Base-by-base conservation (phyloP, 1,140 invertebrate species). In the Drosophila nasuta region DNA sequence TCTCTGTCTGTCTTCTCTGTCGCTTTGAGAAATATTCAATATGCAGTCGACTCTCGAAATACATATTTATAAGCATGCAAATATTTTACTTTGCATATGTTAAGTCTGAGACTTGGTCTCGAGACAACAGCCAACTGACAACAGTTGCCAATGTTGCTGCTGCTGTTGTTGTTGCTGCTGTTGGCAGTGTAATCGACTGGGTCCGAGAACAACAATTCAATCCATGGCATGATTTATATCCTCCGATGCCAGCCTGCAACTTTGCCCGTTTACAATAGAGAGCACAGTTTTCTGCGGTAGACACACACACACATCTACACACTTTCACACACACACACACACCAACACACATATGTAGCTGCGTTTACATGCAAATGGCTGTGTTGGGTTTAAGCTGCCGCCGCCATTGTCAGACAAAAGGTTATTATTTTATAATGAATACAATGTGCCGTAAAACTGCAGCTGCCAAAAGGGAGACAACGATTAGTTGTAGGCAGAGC, bases 11-110 rank as follows among this genome's bases (percentile, higher is more conserved):
- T 17, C 5, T 45, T 30, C 6, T n/a, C 45, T 52, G n/a, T 33
- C 7, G 30, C 46, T n/a, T 15, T 51, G 54, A 13, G 25, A 54
- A 7, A 46, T 8, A 49, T 73, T 73, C 33, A 51, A 67, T 73
- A 54, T 48, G 38, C 46, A 38, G 38, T 74, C 30, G 35, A 49
- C 43, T 25, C 66, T 68, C 25, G 11, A 46, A 65, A 73, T 89
- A 72, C 80, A 92, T 92, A 92, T 92, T 92, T 92, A 92, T 92
- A 92, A 92, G 91, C 79, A 92, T 92, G 91, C 87, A 92, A 92
- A 92, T 92, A 91, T 92, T 91, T 92, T 76, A 89, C 91, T 92
- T 92, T 89, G 91, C 91, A 92, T 92, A 92, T 91, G 91, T 91
- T 88, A 74, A 82, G 71, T 20, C 56, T 66, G 35, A 77, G 69